A percentile compares a stretch with the other conserved stretches of the same genome.
Conservation (phyloP, 2,888 invertebrate species). For the Thereva nobilitata region DNA sequence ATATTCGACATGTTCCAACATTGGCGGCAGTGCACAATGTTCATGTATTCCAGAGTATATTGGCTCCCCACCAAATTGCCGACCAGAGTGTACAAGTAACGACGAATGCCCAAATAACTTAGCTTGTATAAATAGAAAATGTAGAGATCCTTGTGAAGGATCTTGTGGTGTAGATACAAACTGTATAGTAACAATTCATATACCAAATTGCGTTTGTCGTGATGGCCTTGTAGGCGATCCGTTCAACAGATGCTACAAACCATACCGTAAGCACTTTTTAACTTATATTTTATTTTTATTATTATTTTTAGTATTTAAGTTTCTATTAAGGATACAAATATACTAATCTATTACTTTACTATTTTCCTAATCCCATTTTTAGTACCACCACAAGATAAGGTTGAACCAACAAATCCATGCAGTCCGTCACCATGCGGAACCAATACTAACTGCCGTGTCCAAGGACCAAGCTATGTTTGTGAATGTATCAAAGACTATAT, state of each 20-base stretch:
- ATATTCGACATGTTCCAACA: slow-evolving; percentile 71
- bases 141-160: slow-evolving; percentile 75
- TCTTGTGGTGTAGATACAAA: slow-evolving; percentile 75
- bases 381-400: slow-evolving; percentile 43
- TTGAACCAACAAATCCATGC: slow-evolving; percentile 64
- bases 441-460: slow-evolving; percentile 67
- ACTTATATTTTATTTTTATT: not conserved
- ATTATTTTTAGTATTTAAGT: slow-evolving; percentile 1
- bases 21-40: slow-evolving; percentile 66
- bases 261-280: slow-evolving; percentile 18
- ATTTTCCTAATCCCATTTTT: not conserved
- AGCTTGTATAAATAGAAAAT: slow-evolving; percentile 74
- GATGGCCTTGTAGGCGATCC: slow-evolving; percentile 73
- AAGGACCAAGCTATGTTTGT: slow-evolving; percentile 64
- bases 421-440: slow-evolving; percentile 74
- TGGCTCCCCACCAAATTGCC: slow-evolving; percentile 73
- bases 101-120: slow-evolving; percentile 69
- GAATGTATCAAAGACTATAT: slow-evolving; percentile 66
- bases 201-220: slow-evolving; percentile 74
- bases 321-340: not conserved
- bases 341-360: slow-evolving; percentile 38
- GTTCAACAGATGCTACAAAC: slow-evolving; percentile 65
- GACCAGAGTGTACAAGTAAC: slow-evolving; percentile 72
- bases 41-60: slow-evolving; percentile 70
- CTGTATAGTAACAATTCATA: slow-evolving; percentile 76